Evolutionary conservation across 2,797 vertebrate genomes (phyloP).

Genomic region (Smutsia gigantea): DNA sequence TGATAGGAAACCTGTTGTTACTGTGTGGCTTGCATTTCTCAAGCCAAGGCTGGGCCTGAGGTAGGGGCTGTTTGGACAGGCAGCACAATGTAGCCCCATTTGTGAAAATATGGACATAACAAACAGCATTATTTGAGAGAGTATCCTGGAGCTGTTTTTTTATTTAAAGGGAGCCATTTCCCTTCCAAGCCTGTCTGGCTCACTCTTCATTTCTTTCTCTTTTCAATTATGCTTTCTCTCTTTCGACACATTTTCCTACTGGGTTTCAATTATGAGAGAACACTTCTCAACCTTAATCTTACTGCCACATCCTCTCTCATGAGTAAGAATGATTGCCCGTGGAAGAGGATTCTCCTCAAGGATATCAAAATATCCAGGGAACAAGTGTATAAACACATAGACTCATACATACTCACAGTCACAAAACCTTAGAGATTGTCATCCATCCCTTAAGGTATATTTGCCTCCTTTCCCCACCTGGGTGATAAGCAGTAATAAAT

Average conservation of each 20-base stretch:
- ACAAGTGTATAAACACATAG: not conserved
- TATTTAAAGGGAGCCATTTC: constrained; percentile 31
- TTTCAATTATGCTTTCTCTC: not conserved
- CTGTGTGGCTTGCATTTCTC: constrained; percentile 59
- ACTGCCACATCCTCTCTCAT: not conserved
- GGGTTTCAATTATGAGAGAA: not conserved
- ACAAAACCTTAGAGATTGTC: not conserved
- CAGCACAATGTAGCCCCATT: constrained; percentile 27
- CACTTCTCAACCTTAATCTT: not conserved
- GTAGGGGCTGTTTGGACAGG: constrained; percentile 54
- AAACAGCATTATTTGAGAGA: not conserved
- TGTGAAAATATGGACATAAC: constrained; percentile 48
- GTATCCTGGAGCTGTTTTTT: constrained; percentile 37
- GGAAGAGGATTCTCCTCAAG: not conserved
- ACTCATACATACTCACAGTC: not conserved
- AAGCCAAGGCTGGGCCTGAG: constrained; percentile 39
- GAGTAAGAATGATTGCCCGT: not conserved
- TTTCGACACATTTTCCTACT: not conserved
- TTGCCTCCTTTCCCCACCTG: not conserved
- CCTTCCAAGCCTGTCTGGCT: not conserved
- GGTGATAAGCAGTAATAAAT: not conserved
- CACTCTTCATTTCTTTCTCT: not conserved
- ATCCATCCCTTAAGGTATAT: not conserved
- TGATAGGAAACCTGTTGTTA: constrained; percentile 50
- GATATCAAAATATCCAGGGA: not conserved